These are phyloP conservation scores for Choreutis nemorana DNA, from an alignment of 2,888 invertebrate species.

Conservation along the genomic window DNA sequence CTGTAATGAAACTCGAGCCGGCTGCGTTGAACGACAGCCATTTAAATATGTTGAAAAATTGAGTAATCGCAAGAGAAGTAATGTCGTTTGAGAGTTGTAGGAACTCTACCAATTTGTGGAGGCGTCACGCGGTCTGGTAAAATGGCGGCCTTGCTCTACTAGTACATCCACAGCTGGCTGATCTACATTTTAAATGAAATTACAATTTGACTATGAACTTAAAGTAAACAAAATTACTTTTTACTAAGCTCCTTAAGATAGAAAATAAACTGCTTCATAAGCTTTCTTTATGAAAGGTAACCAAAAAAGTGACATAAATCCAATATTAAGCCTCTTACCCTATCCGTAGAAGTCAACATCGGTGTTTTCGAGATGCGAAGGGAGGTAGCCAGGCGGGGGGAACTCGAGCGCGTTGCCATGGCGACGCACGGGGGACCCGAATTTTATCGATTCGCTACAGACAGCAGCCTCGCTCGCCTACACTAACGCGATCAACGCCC, in stretches of 20 bases:
- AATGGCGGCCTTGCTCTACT: no score
- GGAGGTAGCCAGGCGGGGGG: conserved; percentile 22
- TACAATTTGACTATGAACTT: no score
- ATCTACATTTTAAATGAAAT: no score
- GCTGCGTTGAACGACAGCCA: no score
- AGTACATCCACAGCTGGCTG: no score
- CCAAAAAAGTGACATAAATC: conserved; percentile 55
- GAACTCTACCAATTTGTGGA: conserved; percentile 49
- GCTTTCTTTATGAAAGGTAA: conserved; percentile 28
- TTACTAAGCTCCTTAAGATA: not conserved
- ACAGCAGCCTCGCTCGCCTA: conserved; percentile 57
- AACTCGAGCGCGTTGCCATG: conserved; percentile 43
- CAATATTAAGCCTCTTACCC: conserved; percentile 67
- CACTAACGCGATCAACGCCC: conserved; percentile 57
- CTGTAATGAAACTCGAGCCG: no score
- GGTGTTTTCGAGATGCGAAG: conserved; percentile 50
- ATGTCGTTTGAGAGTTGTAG: no score
- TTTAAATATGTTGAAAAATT: no score
- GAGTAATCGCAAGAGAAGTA: no score
- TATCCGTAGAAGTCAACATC: conserved; percentile 66
- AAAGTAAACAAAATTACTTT: not conserved
- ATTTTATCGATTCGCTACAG: conserved; percentile 65
- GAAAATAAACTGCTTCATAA: conserved; percentile 15
- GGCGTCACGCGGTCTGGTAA: conserved; percentile 64
- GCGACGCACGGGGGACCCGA: conserved; percentile 60